These are phyloP conservation scores for Conistra vaccinii DNA, from an alignment of 2,888 invertebrate species.

Conservation along the genomic window DNA sequence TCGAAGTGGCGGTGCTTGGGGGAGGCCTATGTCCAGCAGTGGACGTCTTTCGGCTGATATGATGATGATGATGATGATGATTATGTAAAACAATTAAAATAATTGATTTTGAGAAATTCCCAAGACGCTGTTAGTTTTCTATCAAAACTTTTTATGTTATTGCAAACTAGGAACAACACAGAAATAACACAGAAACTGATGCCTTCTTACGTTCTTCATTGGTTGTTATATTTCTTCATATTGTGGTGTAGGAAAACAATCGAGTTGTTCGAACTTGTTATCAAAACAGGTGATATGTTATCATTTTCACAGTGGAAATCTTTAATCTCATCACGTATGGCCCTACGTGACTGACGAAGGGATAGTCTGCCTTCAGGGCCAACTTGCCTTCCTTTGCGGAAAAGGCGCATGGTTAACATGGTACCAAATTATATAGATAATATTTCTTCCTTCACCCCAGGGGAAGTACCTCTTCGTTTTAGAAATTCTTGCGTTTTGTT, in stretches of 20 bases:
- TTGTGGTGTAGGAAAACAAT: slow-evolving; percentile 6
- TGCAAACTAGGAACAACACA: too few relatives aligned
- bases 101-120: too few relatives aligned
- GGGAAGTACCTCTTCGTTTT: slow-evolving; percentile 28
- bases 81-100: background rate
- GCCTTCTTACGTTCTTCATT: background rate
- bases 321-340: slow-evolving; percentile 63
- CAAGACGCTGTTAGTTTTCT: background rate
- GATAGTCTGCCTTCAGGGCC: slow-evolving; percentile 45
- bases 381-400: slow-evolving; percentile 24
- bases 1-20: too few relatives aligned
- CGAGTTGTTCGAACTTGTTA: slow-evolving; percentile 1
- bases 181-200: background rate
- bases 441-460: slow-evolving; percentile 60
- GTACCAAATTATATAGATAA: slow-evolving; percentile 64
- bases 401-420: slow-evolving; percentile 59
- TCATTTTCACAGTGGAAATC: slow-evolving; percentile 53
- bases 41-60: too few relatives aligned
- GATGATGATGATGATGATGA: too few relatives aligned
- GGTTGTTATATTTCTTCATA: background rate
- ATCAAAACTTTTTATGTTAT: background rate
- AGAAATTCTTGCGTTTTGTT: slow-evolving; percentile 10
- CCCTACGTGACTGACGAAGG: slow-evolving; percentile 59
- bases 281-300: slow-evolving; percentile 45
- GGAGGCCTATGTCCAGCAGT: too few relatives aligned